phyloP scores from a whole-genome alignment of 2,113 vertebrate genomes.

The Gymnogyps californianus region DNA sequence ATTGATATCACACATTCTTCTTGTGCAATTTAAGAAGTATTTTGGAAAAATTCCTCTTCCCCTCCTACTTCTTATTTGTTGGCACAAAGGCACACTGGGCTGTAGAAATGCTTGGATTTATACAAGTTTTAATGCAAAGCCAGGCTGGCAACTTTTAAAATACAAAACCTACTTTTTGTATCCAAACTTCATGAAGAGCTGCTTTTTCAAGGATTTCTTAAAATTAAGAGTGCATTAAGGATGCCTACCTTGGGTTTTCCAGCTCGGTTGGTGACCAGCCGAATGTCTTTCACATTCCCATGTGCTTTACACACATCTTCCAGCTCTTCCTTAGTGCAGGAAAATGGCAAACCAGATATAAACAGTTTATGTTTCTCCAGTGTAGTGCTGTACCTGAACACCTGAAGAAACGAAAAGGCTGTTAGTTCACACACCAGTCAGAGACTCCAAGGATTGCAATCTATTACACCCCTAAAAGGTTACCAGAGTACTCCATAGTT shows the following conservation, averaged over 20 bases:
- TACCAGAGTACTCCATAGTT: not conserved
- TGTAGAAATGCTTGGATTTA: not conserved
- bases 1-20: not conserved
- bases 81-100: not conserved
- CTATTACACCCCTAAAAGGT: not conserved
- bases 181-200: not conserved
- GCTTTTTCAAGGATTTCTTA: not conserved
- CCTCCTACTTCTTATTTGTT: not conserved
- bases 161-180: not conserved
- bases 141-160: not conserved
- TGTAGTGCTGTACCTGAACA: conserved; percentile 90
- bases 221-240: not conserved
- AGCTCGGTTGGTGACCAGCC: conserved; percentile 92
- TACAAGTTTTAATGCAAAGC: not conserved
- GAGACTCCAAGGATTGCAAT: not conserved
- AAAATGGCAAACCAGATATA: conserved; percentile 90
- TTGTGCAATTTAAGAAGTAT: not conserved
- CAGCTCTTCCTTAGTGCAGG: conserved; percentile 89
- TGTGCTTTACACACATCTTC: conserved; percentile 84
- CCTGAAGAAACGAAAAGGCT: conserved; percentile 60
- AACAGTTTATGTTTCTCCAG: conserved; percentile 97
- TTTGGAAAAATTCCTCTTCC: not conserved
- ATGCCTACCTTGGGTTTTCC: conserved; percentile 90
- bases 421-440: not conserved
- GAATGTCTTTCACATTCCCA: conserved; percentile 85